phyloP scores from a whole-genome alignment of 2,888 invertebrate genomes.

The Galerucella nymphaeae region DNA sequence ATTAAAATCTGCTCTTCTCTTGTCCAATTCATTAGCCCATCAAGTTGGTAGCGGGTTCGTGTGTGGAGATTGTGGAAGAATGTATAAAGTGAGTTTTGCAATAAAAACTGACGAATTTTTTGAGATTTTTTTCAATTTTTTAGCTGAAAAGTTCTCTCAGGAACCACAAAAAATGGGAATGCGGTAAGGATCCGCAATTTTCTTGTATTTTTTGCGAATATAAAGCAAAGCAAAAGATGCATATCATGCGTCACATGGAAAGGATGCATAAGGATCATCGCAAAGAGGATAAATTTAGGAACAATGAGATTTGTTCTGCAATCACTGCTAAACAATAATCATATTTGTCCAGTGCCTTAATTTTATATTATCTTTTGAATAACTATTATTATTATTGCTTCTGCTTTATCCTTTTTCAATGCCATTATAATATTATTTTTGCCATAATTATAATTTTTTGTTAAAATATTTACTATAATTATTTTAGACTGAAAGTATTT shows the following conservation, averaged over 20 bases:
- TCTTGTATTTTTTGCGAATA: conserved; percentile 48
- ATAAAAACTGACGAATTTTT: conserved; percentile 75
- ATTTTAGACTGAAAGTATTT: background rate
- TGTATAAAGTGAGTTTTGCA: conserved; percentile 74
- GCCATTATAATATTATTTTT: too few species aligned
- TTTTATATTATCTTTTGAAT: too few species aligned
- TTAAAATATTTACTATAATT: background rate
- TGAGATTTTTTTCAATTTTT: conserved; percentile 64
- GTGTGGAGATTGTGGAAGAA: conserved; percentile 84
- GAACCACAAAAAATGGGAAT: conserved; percentile 51
- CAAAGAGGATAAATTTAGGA: too few species aligned
- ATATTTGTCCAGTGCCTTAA: too few species aligned
- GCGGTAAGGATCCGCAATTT: conserved; percentile 50
- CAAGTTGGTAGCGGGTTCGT: conserved; percentile 67
- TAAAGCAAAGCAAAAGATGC: conserved; percentile 50
- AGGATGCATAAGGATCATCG: conserved; percentile 59
- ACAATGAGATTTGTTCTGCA: too few species aligned
- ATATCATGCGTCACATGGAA: conserved; percentile 46
- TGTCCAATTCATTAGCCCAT: conserved; percentile 23
- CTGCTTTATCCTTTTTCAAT: too few species aligned
- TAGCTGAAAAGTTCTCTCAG: conserved; percentile 47
- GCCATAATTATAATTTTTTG: background rate
- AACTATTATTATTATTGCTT: too few species aligned
- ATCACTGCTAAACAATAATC: too few species aligned
- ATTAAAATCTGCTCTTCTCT: conserved; percentile 39